phyloP scores from a whole-genome alignment of 2,888 invertebrate species.

The Perizoma flavofasciatum region DNA sequence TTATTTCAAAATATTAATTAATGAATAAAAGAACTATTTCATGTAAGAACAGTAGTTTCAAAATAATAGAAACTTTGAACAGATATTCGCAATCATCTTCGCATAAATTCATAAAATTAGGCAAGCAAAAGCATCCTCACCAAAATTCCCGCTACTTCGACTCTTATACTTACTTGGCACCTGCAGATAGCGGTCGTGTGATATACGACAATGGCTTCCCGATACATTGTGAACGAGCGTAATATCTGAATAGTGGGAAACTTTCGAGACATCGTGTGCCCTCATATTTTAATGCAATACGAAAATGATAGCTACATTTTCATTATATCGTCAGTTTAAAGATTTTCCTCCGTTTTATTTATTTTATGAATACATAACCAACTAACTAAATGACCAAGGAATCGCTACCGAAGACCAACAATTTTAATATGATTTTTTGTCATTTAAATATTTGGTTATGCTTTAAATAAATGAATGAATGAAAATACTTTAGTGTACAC shows the following conservation, averaged over 20 bases:
- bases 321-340: constrained; percentile 13
- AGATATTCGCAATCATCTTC: too few relatives aligned
- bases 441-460: too few relatives aligned
- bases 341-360: neutral
- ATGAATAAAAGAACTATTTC: too few relatives aligned
- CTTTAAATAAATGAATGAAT: too few relatives aligned
- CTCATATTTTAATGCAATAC: constrained; percentile 36
- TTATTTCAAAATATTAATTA: too few relatives aligned
- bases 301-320: constrained; percentile 19
- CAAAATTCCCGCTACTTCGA: too few relatives aligned
- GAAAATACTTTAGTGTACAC: too few relatives aligned
- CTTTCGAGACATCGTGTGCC: constrained; percentile 53
- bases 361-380: neutral
- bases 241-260: constrained; percentile 51
- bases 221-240: constrained; percentile 62
- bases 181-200: constrained; percentile 53
- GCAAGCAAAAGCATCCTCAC: constrained; percentile 9
- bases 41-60: too few relatives aligned
- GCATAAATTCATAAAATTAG: constrained; percentile 8
- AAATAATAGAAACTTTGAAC: too few relatives aligned
- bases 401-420: too few relatives aligned
- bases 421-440: too few relatives aligned
- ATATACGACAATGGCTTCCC: constrained; percentile 68
- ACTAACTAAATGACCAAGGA: too few relatives aligned
- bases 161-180: constrained; percentile 44